phyloP scores from a whole-genome alignment of 2,888 invertebrate genomes.

The Celastrina argiolus region DNA sequence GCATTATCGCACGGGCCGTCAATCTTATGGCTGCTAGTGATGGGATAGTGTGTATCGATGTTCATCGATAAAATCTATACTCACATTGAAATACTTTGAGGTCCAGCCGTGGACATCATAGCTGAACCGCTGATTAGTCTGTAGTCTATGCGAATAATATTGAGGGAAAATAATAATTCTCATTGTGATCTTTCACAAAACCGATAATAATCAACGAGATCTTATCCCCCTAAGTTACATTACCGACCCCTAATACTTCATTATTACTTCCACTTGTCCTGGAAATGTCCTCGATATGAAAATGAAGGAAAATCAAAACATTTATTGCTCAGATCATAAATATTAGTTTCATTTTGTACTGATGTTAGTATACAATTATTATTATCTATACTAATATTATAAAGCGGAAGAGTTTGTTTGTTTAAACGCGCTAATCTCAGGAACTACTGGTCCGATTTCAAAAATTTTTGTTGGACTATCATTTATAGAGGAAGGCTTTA shows the following conservation, averaged over 20 bases:
- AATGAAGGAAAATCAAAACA: not conserved
- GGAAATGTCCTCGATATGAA: not conserved
- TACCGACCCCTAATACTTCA: not conserved
- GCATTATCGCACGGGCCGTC: constrained; percentile 19
- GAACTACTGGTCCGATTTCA: no score
- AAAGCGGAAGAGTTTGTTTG: no score
- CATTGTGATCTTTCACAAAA: not conserved
- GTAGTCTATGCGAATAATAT: not conserved
- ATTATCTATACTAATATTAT: no score
- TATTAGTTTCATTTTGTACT: no score
- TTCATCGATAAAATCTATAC: not conserved
- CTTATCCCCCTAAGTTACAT: not conserved
- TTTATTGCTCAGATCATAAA: not conserved
- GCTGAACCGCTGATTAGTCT: no score
- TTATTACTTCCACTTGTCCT: not conserved
- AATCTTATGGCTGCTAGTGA: constrained; percentile 10
- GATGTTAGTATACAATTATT: not conserved
- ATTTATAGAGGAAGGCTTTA: no score
- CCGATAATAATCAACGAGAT: not conserved
- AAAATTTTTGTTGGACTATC: no score
- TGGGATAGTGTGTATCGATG: not conserved
- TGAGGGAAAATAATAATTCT: not conserved
- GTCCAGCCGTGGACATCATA: no score
- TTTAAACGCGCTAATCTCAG: no score
- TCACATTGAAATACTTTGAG: no score